Conservation (phyloP, 2,797 vertebrate species). For the Etheostoma nigrum region DNA sequence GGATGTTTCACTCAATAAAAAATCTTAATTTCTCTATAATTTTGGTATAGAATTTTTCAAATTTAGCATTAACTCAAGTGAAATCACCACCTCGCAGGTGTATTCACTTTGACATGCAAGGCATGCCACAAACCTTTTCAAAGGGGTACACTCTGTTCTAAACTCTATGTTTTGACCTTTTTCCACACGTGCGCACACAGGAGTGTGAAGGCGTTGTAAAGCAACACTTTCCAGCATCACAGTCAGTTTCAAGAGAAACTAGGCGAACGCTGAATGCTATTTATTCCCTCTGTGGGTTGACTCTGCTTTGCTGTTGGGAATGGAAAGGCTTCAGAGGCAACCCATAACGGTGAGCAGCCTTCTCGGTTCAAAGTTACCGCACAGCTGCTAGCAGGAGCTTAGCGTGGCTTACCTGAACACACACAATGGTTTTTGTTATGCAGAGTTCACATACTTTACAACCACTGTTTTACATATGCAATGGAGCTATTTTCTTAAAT, state of each 20-base stretch:
- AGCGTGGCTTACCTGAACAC: slow-evolving; percentile 34
- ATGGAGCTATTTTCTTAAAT: slow-evolving; percentile 1
- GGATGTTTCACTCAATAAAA: background rate
- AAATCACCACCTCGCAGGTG: background rate
- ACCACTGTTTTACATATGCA: slow-evolving; percentile 27
- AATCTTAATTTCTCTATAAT: background rate
- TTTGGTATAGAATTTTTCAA: background rate
- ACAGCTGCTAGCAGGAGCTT: slow-evolving; percentile 33
- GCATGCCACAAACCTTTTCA: slow-evolving; percentile 28
- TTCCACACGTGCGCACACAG: slow-evolving; percentile 22
- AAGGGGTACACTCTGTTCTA: slow-evolving; percentile 31
- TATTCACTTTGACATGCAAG: background rate
- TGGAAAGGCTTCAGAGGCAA: slow-evolving; percentile 67
- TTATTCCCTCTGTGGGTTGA: slow-evolving; percentile 67
- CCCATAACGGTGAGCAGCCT: slow-evolving; percentile 32
- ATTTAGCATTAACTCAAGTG: background rate
- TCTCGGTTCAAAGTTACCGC: slow-evolving; percentile 65
- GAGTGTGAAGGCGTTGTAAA: slow-evolving; percentile 67
- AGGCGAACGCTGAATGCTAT: slow-evolving; percentile 30
- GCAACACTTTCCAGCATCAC: slow-evolving; percentile 68
- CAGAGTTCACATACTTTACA: slow-evolving; percentile 3
- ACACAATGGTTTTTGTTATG: background rate
- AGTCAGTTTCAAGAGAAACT: slow-evolving; percentile 74
- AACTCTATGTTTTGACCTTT: slow-evolving; percentile 50
- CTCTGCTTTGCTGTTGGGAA: slow-evolving; percentile 60